phyloP scores from a whole-genome alignment of 2,797 vertebrate genomes.

The Pseudotriccus pelzelni region DNA sequence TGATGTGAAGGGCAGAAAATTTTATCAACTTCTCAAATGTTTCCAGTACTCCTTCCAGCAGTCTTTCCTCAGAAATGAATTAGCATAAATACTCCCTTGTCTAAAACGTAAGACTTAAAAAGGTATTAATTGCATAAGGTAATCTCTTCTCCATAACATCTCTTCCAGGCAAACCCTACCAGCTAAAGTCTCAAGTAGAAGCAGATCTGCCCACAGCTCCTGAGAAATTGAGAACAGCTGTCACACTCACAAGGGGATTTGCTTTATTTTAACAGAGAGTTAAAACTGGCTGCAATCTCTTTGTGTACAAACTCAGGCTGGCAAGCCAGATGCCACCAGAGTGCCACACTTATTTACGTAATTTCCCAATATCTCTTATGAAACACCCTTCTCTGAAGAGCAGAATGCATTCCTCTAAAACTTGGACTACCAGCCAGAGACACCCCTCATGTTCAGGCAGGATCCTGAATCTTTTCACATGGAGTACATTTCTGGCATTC shows the following conservation, averaged over 20 bases:
- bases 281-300: not conserved
- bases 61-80: not conserved
- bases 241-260: rapidly evolving
- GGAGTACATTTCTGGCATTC: not conserved
- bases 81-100: not conserved
- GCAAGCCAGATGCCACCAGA: not conserved
- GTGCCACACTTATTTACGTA: rapidly evolving
- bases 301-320: rapidly evolving
- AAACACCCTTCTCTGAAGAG: not conserved
- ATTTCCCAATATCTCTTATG: not conserved
- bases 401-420: not conserved
- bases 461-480: not conserved
- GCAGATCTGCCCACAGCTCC: not conserved
- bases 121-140: not conserved
- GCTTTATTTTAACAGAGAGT: not conserved
- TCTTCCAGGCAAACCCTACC: not conserved
- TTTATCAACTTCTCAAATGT: not conserved
- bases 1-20: not conserved
- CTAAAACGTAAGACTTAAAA: not conserved
- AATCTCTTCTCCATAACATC: not conserved
- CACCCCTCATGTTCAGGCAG: not conserved
- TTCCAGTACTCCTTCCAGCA: not conserved
- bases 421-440: not conserved
- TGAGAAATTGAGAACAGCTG: not conserved
- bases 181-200: not conserved